Conservation (phyloP, 2,797 vertebrate species). For the Amblyraja radiata region DNA sequence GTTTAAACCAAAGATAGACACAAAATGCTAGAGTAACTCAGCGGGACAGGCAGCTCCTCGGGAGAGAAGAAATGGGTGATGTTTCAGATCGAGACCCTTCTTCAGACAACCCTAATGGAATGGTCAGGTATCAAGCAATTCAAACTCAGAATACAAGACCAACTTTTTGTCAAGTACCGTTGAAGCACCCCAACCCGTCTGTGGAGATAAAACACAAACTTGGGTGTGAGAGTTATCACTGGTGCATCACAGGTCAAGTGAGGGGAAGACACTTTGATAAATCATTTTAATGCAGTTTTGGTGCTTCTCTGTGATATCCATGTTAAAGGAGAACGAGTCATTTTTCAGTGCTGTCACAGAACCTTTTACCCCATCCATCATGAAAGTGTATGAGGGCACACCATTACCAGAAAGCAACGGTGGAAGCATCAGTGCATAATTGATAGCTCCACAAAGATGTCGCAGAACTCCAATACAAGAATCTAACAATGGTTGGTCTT, state of each 20-base stretch:
- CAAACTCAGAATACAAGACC: not conserved
- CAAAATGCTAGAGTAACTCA: no score
- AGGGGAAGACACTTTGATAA: not conserved
- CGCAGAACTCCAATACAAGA: not conserved
- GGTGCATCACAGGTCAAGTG: conserved; percentile 2
- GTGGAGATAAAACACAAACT: not conserved
- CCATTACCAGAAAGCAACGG: not conserved
- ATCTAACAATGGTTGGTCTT: not conserved
- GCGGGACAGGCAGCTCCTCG: no score
- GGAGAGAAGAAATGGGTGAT: no score
- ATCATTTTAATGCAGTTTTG: conserved; percentile 1
- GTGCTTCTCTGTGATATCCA: not conserved
- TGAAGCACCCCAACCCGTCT: not conserved
- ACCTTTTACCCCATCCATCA: conserved; percentile 27
- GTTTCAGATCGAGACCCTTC: no score
- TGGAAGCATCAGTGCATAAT: not conserved
- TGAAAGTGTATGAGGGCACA: not conserved
- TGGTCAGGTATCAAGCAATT: not conserved
- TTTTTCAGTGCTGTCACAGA: conserved; percentile 30
- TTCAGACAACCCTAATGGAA: no score
- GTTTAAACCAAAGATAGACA: no score
- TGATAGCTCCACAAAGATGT: not conserved
- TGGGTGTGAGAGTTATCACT: not conserved
- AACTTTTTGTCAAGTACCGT: not conserved
- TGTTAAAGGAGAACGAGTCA: conserved; percentile 3